A percentile compares a stretch with the other conserved stretches of the same genome.
Evolutionary conservation across 1,140 invertebrate species (phyloP).

Genomic region (Neomicropteryx cornuta): DNA sequence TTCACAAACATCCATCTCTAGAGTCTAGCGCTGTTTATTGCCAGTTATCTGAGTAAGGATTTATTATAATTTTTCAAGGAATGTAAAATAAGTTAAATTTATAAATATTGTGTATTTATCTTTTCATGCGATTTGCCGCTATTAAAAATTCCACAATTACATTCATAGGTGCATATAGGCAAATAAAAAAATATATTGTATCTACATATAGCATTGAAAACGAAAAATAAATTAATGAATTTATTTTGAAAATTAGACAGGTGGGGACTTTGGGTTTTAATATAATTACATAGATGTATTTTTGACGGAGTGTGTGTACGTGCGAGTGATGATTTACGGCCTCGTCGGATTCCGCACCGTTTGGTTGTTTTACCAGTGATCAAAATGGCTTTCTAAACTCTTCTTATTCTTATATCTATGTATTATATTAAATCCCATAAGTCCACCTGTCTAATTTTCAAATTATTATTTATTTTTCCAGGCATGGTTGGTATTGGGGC

Average conservation of each 20-base stretch:
- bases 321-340: too few species aligned
- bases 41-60: slow-evolving; percentile 33
- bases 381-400: too few species aligned
- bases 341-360: too few species aligned
- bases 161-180: background rate
- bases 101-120: background rate
- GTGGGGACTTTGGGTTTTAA: too few species aligned
- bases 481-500: slow-evolving; percentile 37
- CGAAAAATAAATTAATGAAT: background rate
- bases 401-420: slow-evolving; percentile 4
- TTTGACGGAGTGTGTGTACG: too few species aligned
- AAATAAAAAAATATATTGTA: too few species aligned
- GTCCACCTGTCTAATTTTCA: background rate
- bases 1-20: slow-evolving; percentile 30
- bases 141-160: background rate
- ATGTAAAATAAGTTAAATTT: background rate
- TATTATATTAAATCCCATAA: background rate
- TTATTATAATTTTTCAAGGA: slow-evolving; percentile 1
- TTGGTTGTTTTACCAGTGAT: too few species aligned
- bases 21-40: slow-evolving; percentile 35
- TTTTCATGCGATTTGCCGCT: background rate
- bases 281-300: too few species aligned
- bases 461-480: slow-evolving; percentile 18
- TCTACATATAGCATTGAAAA: too few species aligned
- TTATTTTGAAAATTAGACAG: too few species aligned